Base-by-base conservation (phyloP, 2,888 invertebrate species). In the Tortrix viridana region DNA sequence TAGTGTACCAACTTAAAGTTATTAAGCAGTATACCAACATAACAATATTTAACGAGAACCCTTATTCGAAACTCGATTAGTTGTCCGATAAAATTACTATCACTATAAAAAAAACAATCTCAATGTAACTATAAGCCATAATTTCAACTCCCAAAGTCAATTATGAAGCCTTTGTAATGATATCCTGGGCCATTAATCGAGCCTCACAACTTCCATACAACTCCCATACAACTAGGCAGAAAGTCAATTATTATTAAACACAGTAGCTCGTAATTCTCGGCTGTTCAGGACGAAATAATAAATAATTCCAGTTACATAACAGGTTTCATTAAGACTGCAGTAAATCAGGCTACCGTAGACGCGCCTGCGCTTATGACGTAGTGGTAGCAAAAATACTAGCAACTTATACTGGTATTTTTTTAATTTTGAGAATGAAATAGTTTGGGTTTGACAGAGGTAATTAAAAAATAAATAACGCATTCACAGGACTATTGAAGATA, bases 291-390 rank as follows among this genome's bases (percentile, higher is more conserved):
- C 85, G 83, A 88, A 89, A 89, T 89, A 89, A 90, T 90, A 89
- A 90, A 90, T 90, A 89, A 88, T 89, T 83, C 87, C 83, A 86
- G 88, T 89, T 88, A 88, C 82, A 84, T 86, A 90, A 91, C 89
- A 88, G 89, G 91, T 91, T 90, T 88, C 89, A 91, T 91, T 90
- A 90, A 85, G 85, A 80, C 83, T 76, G 85, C 82, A 84, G 85
- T 90, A 89, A 88, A 90, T 90, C 89, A 90, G 85, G 79, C 87
- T 84, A 83, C 84, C 86, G 81, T 83, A 82, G 88, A 87, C 86
- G 88, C 85, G 83, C 84, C 73, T 58, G 84, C 81, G 84, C 85
- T 80, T 80, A 80, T 81, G 78, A 76, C 69, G 82, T 81, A 86
- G 65, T 66, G 85, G 75, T 60, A 7, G 79, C 16, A 62, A 52